Conservation (phyloP, 2,113 vertebrate species). For the Rynchops niger region DNA sequence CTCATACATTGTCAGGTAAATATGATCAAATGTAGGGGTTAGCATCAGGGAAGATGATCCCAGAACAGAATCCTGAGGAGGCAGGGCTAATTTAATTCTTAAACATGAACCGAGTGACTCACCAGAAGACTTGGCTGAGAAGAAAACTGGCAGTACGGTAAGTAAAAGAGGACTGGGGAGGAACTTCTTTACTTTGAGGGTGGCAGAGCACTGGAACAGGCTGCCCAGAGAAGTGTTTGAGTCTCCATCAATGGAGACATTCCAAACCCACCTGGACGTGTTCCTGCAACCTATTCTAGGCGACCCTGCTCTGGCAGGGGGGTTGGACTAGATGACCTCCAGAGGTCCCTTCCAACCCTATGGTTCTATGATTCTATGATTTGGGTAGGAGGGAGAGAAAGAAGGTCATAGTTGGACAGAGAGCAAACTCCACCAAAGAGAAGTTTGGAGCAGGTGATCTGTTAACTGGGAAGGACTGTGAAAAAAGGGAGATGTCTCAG, state of each 20-base stretch:
- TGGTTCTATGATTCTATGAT: neutral
- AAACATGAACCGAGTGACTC: neutral
- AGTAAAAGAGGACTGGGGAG: neutral
- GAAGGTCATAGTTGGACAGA: neutral
- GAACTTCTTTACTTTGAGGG: too few relatives aligned
- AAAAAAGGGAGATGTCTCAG: neutral
- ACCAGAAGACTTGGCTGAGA: neutral
- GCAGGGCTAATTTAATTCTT: neutral
- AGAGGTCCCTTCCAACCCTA: too few relatives aligned
- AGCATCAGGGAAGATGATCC: neutral
- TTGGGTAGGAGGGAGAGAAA: neutral
- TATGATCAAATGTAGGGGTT: neutral
- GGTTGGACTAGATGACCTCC: too few relatives aligned
- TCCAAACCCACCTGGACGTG: too few relatives aligned
- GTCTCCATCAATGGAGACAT: too few relatives aligned
- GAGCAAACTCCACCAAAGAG: neutral
- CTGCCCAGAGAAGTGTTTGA: too few relatives aligned
- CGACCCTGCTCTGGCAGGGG: too few relatives aligned
- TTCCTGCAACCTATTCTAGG: too few relatives aligned
- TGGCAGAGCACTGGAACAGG: too few relatives aligned
- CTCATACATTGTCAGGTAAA: neutral
- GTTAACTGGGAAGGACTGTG: neutral
- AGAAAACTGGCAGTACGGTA: neutral
- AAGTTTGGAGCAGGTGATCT: neutral
- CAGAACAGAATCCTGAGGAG: neutral